These are phyloP conservation scores for Thaleichthys pacificus DNA, from an alignment of 2,797 vertebrate genomes.

Conservation along the genomic window DNA sequence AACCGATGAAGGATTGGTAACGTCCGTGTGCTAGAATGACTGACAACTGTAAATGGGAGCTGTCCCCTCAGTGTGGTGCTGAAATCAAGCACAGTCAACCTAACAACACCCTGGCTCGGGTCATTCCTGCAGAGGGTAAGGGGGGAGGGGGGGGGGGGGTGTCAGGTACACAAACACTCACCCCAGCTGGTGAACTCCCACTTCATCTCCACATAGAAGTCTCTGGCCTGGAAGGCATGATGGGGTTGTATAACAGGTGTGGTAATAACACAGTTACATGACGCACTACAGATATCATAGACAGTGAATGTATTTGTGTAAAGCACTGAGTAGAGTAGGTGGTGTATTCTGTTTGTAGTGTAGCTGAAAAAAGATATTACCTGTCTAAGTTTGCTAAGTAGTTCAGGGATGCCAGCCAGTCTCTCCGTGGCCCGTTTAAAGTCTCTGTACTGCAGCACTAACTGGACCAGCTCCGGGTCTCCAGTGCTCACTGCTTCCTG, in stretches of 20 bases:
- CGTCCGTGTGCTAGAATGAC: conserved; percentile 7
- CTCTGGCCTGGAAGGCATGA: conserved; percentile 77
- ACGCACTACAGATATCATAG: neutral
- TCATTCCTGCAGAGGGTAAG: too few relatives aligned
- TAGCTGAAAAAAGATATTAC: conserved; percentile 56
- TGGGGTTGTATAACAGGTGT: neutral
- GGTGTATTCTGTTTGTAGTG: too few relatives aligned
- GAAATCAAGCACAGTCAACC: conserved; percentile 53
- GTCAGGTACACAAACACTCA: conserved; percentile 44
- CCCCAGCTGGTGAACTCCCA: conserved; percentile 97
- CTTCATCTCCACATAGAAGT: conserved; percentile 98
- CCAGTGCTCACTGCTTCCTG: conserved; percentile 96
- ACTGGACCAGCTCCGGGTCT: conserved; percentile 92
- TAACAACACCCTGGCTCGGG: too few relatives aligned
- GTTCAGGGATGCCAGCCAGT: conserved; percentile 89
- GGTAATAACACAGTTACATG: neutral
- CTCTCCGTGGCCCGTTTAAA: conserved; percentile 89
- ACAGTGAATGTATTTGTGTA: too few relatives aligned
- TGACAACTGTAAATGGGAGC: conserved; percentile 48
- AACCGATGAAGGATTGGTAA: too few relatives aligned
- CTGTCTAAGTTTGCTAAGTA: conserved; percentile 91
- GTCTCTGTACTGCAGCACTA: conserved; percentile 93
- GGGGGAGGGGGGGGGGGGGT: too few relatives aligned
- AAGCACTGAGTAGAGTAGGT: too few relatives aligned
- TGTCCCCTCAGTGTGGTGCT: conserved; percentile 64